Evolutionary conservation across 2,797 vertebrate species (phyloP), one percentile per base, ranked within the genome.

Genomic region (Rhabdomys pumilio): DNA sequence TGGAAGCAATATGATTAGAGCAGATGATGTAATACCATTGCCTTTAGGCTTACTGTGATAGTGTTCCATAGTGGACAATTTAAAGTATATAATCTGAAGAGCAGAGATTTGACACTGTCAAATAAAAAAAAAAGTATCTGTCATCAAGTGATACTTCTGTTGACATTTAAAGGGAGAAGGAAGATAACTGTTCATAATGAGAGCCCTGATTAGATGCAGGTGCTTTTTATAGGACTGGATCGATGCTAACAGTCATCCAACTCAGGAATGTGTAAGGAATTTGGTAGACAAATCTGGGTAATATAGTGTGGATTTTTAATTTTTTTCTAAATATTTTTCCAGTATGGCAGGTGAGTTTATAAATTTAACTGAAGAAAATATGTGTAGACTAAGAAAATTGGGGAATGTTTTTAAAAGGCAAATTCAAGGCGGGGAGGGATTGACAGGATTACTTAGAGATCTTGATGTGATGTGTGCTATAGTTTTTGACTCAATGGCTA

Each of bases 111-210:
- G 87, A 89, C 26, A 3, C 10, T 88, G 29, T n/a, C 1, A 34
- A 72, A 72, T 24, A 94, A 50, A 44, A 34, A 44, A 44, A 44
- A 44, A 44, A 44, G 93, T 6, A 24, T 85, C 87, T 91, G 86
- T 93, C 19, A 91, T 10, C 22, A 76, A 31, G 77, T 55, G 29
- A 53, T 19, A 53, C 34, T 20, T 94, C 63, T 87, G 69, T 65
- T 92, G 50, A 81, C 69, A 87, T 80, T 93, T 76, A 91, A 90
- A 80, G 86, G 24, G 14, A 86, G n/a, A 83, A 38, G 29, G 15
- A 7, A 17, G 7, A 0, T 75, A 41, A 83, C 6, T 57, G 73
- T 38, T 80, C 41, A 57, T 31, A 38, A 81, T 63, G 31, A 82
- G 34, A 26, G 1, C 24, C 2, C 20, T 73, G 57, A 57, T 6